Evolutionary conservation across 2,888 invertebrate species (phyloP), one percentile per base, ranked within the genome.

Genomic region (Melanchra persicariae): DNA sequence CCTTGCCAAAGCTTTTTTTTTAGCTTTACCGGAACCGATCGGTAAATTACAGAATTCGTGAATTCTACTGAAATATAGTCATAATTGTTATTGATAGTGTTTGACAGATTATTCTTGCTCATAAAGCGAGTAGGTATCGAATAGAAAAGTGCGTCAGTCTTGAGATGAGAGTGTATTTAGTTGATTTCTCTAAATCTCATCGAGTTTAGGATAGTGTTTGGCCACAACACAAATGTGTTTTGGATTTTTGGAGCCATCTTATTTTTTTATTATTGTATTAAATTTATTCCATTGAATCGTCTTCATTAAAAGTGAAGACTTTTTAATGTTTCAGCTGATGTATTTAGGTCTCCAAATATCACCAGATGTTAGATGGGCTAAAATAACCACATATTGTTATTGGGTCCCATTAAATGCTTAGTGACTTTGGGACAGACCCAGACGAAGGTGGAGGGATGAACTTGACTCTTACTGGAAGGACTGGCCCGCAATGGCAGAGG

Each of bases 111-210:
- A 24, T 34, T 71, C 70, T 30, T 30, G 51, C 51, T 40, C 22
- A 12, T 19, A 43, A 34, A 24, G 4, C n/a, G 12, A 45, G 34
- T 43, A 34, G 24, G n/a, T 54, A 66, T 49, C 37, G 49, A 40
- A 22, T 49, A 1, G 26, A 68, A 47, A 49, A 67, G 26, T 40
- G 37, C 49, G 22, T 26, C 22, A 30, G 22, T 51, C 15, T 49
- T 69, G 26, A 15, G 15, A 40, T 15, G 26, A 49, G 34, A 24
- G 22, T 37, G n/a, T 24, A 62, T 64, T 64, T 15, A 40, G 17
- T 30, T 63, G 22, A 37, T 62, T 62, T 8, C 12, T 43, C 43
- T 22, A n/a, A 64, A 22, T 30, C 40, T 30, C n/a, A 64, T n/a
- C 22, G 19, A 5, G 64, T 12, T 15, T 47, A 47, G 10, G 10